Evolutionary conservation across 2,797 vertebrate genomes (phyloP).

Genomic region (Gymnoscopelus microlampas): DNA sequence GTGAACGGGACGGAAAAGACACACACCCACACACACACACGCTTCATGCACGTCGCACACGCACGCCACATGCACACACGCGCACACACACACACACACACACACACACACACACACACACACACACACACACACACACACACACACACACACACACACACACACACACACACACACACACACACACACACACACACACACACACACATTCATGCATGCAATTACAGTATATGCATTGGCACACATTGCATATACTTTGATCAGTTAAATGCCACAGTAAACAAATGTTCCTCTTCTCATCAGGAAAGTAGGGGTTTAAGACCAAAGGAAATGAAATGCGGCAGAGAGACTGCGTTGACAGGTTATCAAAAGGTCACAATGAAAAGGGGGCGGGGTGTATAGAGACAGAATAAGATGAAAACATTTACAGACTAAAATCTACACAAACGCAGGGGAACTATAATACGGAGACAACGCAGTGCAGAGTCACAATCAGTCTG

Average conservation of each 20-base stretch:
- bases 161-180: background rate
- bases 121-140: background rate
- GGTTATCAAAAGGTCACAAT: conserved; percentile 50
- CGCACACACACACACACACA: conserved; percentile 2
- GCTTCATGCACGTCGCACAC: too few species aligned
- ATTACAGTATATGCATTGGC: background rate
- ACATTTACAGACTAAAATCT: conserved; percentile 18
- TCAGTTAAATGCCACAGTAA: conserved; percentile 46
- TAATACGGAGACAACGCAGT: conserved; percentile 44
- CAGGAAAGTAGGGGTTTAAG: background rate
- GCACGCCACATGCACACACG: too few species aligned
- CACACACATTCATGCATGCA: conserved; percentile 6
- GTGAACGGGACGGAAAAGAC: conserved; percentile 29
- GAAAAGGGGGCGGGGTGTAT: conserved; percentile 15
- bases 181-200: conserved; percentile 15
- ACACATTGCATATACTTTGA: conserved; percentile 5
- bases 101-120: conserved; percentile 23
- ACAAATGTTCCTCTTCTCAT: conserved; percentile 35
- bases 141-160: conserved; percentile 8
- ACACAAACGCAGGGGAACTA: conserved; percentile 43
- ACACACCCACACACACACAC: background rate
- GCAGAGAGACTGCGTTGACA: conserved; percentile 2
- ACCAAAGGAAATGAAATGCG: conserved; percentile 20
- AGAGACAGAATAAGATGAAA: conserved; percentile 18
- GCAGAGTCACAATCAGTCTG: conserved; percentile 55